phyloP scores from a whole-genome alignment of 2,113 vertebrate species.

The Sterrhoptilus dennistouni region DNA sequence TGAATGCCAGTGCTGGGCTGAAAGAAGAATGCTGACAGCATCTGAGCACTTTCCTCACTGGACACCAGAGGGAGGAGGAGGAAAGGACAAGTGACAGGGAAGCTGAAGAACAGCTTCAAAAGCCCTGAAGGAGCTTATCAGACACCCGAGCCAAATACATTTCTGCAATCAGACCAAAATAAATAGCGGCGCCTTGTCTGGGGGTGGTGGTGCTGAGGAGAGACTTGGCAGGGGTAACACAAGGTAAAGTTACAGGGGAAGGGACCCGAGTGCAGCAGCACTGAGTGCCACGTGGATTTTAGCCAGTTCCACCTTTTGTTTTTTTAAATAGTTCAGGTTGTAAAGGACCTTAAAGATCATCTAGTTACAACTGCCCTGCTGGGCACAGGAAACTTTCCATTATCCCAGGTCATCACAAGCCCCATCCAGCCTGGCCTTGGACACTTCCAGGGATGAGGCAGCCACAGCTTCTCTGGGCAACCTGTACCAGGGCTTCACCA shows the following conservation, averaged over 20 bases:
- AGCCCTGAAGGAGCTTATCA: neutral
- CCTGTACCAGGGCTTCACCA: neutral
- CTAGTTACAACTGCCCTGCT: accelerated
- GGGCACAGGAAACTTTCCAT: neutral
- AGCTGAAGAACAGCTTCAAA: neutral
- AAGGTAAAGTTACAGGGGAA: neutral
- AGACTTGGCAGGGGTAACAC: neutral
- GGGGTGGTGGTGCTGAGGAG: neutral
- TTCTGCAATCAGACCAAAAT: neutral
- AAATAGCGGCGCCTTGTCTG: neutral
- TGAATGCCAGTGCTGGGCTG: neutral
- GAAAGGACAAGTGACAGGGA: neutral
- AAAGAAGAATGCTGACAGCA: neutral
- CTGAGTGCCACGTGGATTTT: neutral
- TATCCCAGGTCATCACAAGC: neutral
- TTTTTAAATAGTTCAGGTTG: neutral
- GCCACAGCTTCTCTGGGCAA: neutral
- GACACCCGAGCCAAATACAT: neutral
- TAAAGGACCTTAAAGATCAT: neutral
- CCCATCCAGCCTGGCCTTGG: neutral
- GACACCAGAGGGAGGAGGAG: slow-evolving; percentile 67
- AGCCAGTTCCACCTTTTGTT: neutral
- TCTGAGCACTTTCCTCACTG: slow-evolving; percentile 41
- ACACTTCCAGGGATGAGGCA: neutral
- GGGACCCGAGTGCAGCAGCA: neutral